These are phyloP conservation scores for Aix galericulata DNA, from an alignment of 2,113 vertebrate genomes.

Conservation along the genomic window DNA sequence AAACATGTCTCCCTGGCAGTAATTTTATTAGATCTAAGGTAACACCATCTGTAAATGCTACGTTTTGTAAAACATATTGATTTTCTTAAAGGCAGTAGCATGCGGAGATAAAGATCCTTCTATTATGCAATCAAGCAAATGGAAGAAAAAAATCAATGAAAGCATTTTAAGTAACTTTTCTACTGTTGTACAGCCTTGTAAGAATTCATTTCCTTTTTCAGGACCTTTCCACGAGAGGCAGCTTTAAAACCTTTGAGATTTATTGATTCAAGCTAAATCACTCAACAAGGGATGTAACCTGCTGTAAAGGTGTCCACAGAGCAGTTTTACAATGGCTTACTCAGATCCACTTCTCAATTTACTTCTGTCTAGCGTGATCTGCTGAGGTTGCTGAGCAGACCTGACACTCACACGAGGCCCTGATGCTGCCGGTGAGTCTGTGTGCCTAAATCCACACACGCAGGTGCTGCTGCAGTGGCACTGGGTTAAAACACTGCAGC, in stretches of 20 bases:
- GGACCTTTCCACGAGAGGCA: background rate
- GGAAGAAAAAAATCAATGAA: conserved; percentile 9
- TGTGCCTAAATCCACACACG: background rate
- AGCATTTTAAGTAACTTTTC: conserved; percentile 5
- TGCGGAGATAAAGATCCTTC: background rate
- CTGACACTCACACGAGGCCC: background rate
- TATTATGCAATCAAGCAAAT: background rate
- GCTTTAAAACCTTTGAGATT: background rate
- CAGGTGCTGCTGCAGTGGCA: background rate
- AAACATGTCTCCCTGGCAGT: background rate
- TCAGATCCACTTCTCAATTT: background rate
- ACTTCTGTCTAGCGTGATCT: background rate
- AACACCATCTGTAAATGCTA: background rate
- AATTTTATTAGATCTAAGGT: background rate
- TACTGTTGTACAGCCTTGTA: background rate
- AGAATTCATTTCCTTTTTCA: background rate
- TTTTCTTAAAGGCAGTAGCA: background rate
- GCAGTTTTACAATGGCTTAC: background rate
- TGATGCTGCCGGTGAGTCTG: fast-evolving
- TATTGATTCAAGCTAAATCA: background rate
- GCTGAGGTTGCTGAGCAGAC: background rate
- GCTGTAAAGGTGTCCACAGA: background rate
- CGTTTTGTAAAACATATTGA: background rate
- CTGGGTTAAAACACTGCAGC: background rate
- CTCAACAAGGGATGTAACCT: background rate